Conservation (phyloP, 2,888 invertebrate species). For the Acholoe squamosa region DNA sequence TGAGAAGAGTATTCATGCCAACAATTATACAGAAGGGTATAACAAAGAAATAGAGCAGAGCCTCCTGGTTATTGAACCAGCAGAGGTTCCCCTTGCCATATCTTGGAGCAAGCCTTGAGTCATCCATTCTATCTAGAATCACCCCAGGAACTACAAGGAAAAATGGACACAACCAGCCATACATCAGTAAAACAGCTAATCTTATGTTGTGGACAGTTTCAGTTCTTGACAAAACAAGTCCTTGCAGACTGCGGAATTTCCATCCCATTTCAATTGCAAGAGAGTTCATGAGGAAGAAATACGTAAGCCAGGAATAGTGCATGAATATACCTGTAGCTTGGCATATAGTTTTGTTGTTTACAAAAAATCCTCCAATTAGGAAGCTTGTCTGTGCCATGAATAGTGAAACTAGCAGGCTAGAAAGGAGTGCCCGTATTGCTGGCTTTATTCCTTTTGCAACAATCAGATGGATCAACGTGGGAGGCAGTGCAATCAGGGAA, state of each 20-base stretch:
- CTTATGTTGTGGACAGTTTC: not conserved
- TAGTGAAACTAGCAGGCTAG: not conserved
- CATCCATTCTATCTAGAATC: not conserved
- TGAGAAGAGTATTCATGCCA: not conserved
- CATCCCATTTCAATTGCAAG: not conserved
- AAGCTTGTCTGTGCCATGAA: not conserved
- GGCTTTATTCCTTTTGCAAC: too few species aligned
- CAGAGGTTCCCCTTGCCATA: not conserved
- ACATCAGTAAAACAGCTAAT: not conserved
- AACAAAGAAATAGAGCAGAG: not conserved
- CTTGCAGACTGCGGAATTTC: not conserved
- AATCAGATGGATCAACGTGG: too few species aligned
- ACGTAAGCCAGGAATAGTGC: not conserved
- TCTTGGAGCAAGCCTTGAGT: not conserved
- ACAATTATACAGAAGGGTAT: not conserved
- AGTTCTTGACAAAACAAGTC: not conserved
- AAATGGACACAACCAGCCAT: not conserved
- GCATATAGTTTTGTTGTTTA: not conserved
- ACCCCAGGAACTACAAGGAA: not conserved
- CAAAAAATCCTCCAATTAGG: not conserved
- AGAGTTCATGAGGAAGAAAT: conserved; percentile 14
- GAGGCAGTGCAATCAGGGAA: too few species aligned
- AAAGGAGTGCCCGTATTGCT: not conserved
- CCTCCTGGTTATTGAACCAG: not conserved
- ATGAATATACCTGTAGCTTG: not conserved